phyloP scores from a whole-genome alignment of 1,140 invertebrate genomes.

The Trichonephila inaurata region DNA sequence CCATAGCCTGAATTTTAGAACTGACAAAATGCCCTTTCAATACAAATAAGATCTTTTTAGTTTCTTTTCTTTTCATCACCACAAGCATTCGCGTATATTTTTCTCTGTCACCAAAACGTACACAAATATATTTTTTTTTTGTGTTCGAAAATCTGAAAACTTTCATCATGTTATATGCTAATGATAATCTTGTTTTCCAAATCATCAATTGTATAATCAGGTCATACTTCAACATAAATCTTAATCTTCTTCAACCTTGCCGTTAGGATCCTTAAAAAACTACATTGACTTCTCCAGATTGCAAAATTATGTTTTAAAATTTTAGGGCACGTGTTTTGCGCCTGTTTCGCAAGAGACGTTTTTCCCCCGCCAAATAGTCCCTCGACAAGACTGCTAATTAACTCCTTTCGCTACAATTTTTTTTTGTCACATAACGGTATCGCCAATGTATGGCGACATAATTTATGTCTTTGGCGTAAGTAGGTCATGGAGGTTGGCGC shows the following conservation, averaged over 20 bases:
- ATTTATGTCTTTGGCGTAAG: slow-evolving; percentile 41
- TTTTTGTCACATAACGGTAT: slow-evolving; percentile 47
- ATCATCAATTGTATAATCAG: not conserved
- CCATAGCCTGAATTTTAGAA: no score
- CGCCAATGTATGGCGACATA: not conserved
- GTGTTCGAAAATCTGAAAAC: no score
- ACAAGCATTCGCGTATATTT: no score
- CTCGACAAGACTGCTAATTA: slow-evolving; percentile 21
- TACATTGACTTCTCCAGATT: not conserved
- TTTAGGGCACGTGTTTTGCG: not conserved
- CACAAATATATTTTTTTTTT: no score
- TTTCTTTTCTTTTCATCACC: no score
- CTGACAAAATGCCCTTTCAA: no score
- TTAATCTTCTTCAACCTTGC: slow-evolving; percentile 1
- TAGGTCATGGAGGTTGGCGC: slow-evolving; percentile 34
- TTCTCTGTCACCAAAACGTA: no score
- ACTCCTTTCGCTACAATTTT: not conserved
- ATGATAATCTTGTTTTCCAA: not conserved
- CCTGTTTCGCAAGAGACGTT: not conserved
- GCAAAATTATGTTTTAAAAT: not conserved
- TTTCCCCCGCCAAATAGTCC: not conserved
- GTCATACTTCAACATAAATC: slow-evolving; percentile 2
- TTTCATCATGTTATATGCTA: not conserved
- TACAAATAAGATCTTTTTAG: no score
- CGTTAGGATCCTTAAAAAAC: not conserved